These are phyloP conservation scores for Symphodus melops DNA, from an alignment of 2,113 vertebrate species.

Conservation along the genomic window DNA sequence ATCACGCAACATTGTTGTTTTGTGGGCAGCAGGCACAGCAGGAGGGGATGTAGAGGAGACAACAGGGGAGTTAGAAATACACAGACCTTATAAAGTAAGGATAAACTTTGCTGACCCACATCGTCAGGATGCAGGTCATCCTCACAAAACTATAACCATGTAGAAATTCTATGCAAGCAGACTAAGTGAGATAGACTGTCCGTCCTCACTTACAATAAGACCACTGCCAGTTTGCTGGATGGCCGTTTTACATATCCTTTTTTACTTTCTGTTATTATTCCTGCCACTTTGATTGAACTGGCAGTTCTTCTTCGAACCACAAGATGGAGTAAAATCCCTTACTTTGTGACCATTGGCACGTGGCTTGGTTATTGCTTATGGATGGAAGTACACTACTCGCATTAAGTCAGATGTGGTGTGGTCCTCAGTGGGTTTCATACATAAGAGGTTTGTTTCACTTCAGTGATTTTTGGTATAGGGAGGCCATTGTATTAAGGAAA, in stretches of 20 bases:
- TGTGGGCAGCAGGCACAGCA: not conserved
- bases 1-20: not conserved
- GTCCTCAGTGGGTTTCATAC: no score
- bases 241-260: not conserved
- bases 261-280: not conserved
- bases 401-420: no score
- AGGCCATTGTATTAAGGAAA: no score
- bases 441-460: no score
- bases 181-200: no score
- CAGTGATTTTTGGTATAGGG: no score
- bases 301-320: constrained; percentile 47
- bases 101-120: not conserved
- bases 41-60: not conserved
- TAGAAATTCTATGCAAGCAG: no score
- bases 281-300: not conserved
- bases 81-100: not conserved
- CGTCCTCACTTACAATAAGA: no score
- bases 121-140: not conserved
- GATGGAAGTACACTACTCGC: no score
- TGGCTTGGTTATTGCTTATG: not conserved
- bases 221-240: no score
- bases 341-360: not conserved
- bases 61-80: not conserved
- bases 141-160: not conserved
- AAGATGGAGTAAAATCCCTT: constrained; percentile 43